These are phyloP conservation scores for Palaemon carinicauda DNA, from an alignment of 1,140 invertebrate species.

Conservation along the genomic window DNA sequence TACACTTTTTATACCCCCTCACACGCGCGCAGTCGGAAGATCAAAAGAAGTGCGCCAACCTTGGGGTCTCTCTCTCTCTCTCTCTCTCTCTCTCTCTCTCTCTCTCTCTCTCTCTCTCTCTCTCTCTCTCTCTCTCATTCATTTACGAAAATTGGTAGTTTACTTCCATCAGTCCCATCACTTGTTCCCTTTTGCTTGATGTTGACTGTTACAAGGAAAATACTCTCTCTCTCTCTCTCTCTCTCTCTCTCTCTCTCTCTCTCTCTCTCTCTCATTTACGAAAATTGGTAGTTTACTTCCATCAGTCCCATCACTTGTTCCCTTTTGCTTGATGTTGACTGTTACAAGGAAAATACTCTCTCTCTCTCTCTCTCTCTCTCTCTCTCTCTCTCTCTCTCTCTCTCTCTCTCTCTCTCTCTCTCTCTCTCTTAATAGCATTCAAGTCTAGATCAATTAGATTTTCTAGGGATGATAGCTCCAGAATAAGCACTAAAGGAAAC, in stretches of 20 bases:
- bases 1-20: too few species aligned
- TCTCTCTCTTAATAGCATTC: background rate
- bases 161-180: background rate
- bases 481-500: background rate
- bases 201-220: too few species aligned
- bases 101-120: slow-evolving; percentile 8
- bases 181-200: too few species aligned
- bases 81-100: background rate
- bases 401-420: background rate
- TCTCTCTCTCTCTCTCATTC: slow-evolving; percentile 16
- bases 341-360: too few species aligned
- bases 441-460: background rate
- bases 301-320: background rate
- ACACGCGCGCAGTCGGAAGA: too few species aligned
- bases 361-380: too few species aligned
- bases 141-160: background rate
- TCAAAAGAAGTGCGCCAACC: too few species aligned
- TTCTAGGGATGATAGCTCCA: background rate
- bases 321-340: too few species aligned
- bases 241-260: background rate
- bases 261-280: background rate
- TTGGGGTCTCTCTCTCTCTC: background rate
- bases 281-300: background rate
- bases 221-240: too few species aligned
- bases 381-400: too few species aligned